These are phyloP conservation scores for Dreissena polymorpha DNA, from an alignment of 1,140 invertebrate species.

Conservation along the genomic window DNA sequence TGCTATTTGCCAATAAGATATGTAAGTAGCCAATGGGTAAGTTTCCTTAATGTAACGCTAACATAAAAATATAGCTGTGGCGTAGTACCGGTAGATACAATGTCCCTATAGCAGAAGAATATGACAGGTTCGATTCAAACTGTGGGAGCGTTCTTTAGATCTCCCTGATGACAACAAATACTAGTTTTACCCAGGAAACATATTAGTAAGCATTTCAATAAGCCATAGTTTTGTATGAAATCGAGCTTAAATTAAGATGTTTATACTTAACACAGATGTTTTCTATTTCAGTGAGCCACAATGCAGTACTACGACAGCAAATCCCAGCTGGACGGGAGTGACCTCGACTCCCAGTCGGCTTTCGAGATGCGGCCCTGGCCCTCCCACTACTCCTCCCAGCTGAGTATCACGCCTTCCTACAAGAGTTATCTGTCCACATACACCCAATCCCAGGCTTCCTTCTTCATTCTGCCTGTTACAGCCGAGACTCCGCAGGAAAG, in stretches of 20 bases:
- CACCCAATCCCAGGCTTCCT: slow-evolving; percentile 69
- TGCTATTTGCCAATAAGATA: too few relatives aligned
- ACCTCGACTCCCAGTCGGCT: slow-evolving; percentile 43
- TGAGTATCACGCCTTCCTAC: slow-evolving; percentile 57
- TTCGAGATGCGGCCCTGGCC: slow-evolving; percentile 56
- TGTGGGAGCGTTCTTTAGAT: too few relatives aligned
- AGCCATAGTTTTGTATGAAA: too few relatives aligned
- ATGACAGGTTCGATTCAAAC: too few relatives aligned
- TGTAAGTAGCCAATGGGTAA: too few relatives aligned
- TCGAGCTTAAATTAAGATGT: slow-evolving; percentile 19
- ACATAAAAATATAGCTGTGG: too few relatives aligned
- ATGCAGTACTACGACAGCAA: slow-evolving; percentile 56
- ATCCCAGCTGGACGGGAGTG: slow-evolving; percentile 50
- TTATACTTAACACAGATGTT: neutral
- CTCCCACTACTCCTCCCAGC: slow-evolving; percentile 64
- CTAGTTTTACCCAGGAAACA: too few relatives aligned
- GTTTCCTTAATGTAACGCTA: too few relatives aligned
- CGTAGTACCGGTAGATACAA: too few relatives aligned
- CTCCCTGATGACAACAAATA: too few relatives aligned
- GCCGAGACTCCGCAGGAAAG: slow-evolving; percentile 62
- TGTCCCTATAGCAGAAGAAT: too few relatives aligned
- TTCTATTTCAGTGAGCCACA: neutral
- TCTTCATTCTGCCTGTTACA: slow-evolving; percentile 67
- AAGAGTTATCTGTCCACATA: slow-evolving; percentile 59
- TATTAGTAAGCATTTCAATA: neutral